A percentile compares a stretch with the other conserved stretches of the same genome.
Conservation (phyloP, 2,797 vertebrate species). For the Eospalax fontanierii region DNA sequence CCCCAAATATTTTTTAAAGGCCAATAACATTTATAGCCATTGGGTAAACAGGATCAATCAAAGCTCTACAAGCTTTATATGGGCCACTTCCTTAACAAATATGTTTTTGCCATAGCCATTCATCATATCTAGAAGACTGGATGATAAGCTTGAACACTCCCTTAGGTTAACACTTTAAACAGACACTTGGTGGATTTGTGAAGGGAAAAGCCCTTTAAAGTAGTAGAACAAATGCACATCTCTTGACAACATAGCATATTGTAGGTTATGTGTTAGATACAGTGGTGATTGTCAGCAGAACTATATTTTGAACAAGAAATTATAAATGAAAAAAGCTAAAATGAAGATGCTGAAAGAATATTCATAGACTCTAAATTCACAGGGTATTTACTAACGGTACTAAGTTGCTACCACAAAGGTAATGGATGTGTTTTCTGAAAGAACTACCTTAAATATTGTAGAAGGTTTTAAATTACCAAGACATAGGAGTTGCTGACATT, state of each 20-base stretch:
- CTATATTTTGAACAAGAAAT: background rate
- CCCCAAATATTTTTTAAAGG: slow-evolving; percentile 51
- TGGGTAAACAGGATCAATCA: slow-evolving; percentile 77
- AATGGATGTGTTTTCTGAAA: background rate
- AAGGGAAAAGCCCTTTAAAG: slow-evolving; percentile 31
- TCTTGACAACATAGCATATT: background rate
- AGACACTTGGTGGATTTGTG: slow-evolving; percentile 34
- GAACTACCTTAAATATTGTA: slow-evolving; percentile 23
- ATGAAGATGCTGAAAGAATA: background rate
- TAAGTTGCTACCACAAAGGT: slow-evolving; percentile 29
- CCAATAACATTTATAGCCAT: slow-evolving; percentile 56
- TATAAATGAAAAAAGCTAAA: background rate
- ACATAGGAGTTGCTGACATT: slow-evolving; percentile 34
- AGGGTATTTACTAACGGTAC: background rate
- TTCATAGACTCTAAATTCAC: background rate
- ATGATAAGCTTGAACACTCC: slow-evolving; percentile 43
- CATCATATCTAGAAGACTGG: slow-evolving; percentile 68
- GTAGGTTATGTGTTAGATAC: background rate
- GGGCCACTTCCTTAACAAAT: slow-evolving; percentile 76
- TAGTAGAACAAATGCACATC: background rate
- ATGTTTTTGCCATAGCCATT: slow-evolving; percentile 52
- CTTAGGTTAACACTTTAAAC: slow-evolving; percentile 48
- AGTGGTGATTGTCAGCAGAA: background rate
- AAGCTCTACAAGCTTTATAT: slow-evolving; percentile 19
- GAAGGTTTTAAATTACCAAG: slow-evolving; percentile 53